Percentiles rank a stretch among this genome's conserved stretches.
These are phyloP conservation scores for Ploceus nigricollis DNA, from an alignment of 2,113 vertebrate genomes.

Conservation along the genomic window DNA sequence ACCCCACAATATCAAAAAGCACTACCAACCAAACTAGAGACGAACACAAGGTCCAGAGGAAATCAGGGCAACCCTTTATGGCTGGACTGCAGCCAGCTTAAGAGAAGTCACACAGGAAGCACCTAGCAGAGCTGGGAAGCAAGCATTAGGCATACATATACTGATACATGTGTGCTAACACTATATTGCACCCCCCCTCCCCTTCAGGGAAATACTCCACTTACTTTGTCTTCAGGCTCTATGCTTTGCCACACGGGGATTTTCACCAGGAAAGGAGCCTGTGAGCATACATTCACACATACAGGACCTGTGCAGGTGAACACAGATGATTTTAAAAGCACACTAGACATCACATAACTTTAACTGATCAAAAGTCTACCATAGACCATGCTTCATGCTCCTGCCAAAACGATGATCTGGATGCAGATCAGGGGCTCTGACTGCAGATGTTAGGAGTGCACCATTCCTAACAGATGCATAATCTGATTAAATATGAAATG, in stretches of 20 bases:
- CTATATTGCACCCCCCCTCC: background rate
- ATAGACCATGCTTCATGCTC: background rate
- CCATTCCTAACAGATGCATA: constrained; percentile 77
- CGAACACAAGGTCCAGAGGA: background rate
- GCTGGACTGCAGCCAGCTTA: background rate
- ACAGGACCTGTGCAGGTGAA: background rate
- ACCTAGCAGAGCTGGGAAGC: background rate
- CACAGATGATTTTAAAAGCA: background rate
- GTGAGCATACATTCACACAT: too few relatives aligned
- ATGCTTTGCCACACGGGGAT: background rate
- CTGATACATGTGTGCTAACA: background rate
- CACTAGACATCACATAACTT: background rate
- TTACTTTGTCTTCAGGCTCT: background rate
- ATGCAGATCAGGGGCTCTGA: constrained; percentile 63
- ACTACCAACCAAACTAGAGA: background rate
- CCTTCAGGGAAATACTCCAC: background rate
- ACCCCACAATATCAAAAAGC: background rate
- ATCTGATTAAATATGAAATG: constrained; percentile 80
- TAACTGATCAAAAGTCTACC: constrained; percentile 12
- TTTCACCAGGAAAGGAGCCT: background rate
- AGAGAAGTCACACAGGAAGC: background rate
- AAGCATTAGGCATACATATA: background rate
- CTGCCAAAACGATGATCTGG: constrained; percentile 59
- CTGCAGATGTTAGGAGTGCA: constrained; percentile 73
- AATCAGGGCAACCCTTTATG: background rate